Conservation (phyloP, 2,797 vertebrate genomes). For the Octomys mimax region DNA sequence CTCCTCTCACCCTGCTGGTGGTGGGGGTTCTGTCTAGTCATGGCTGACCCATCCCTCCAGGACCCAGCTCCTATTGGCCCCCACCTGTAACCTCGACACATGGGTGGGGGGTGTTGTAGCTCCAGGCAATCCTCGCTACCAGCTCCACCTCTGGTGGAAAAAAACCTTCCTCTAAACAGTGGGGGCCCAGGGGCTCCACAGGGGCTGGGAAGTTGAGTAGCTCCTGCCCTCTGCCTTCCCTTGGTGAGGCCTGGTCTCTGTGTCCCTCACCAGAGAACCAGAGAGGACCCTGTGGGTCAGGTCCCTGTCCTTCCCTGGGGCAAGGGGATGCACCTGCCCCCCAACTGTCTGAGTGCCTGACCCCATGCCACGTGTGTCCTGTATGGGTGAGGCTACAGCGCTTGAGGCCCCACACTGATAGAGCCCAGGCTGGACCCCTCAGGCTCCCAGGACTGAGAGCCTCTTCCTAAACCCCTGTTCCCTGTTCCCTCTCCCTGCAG, state of each 20-base stretch:
- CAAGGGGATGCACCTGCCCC: background rate
- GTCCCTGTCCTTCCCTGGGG: background rate
- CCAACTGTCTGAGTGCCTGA: background rate
- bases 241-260: background rate
- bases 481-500: background rate
- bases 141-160: background rate
- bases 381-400: background rate
- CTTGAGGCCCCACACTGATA: background rate
- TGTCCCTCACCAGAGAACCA: background rate
- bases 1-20: background rate
- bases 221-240: fast-evolving
- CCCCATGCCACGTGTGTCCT: background rate
- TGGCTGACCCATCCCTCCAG: no score
- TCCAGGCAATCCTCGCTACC: background rate
- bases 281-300: background rate
- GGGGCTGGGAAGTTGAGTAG: background rate
- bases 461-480: background rate
- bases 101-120: background rate
- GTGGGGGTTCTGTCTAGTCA: no score
- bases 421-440: background rate
- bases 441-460: background rate
- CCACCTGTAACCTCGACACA: background rate
- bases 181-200: no score
- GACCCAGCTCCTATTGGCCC: background rate
- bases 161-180: background rate